phyloP scores from a whole-genome alignment of 2,113 vertebrate species.

The Aegotheles bennettii region DNA sequence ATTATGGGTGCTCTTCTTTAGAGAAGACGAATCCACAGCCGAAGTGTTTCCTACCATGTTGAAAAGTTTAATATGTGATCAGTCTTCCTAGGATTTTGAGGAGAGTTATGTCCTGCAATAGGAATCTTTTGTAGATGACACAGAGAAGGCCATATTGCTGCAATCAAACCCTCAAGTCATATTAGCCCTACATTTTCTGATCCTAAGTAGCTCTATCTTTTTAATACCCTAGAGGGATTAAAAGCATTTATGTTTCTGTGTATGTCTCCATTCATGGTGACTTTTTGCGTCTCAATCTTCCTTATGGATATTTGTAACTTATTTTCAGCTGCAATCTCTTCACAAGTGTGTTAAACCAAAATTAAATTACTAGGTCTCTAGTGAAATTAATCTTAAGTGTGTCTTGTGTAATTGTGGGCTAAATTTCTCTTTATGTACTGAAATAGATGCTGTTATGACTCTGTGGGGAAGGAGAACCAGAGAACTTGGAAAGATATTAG shows the following conservation, averaged over 20 bases:
- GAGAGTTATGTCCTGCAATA: neutral
- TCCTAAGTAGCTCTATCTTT: neutral
- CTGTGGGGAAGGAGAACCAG: neutral
- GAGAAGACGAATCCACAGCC: neutral
- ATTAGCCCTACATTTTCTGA: neutral
- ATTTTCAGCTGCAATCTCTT: neutral
- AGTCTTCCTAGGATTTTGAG: neutral
- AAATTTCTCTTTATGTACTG: neutral
- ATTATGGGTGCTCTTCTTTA: neutral
- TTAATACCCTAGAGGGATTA: neutral
- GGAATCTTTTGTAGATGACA: neutral
- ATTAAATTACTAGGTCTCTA: neutral
- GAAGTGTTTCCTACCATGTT: neutral
- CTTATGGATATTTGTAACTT: neutral
- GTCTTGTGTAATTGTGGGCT: neutral
- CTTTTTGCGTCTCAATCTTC: neutral
- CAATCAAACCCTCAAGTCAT: neutral
- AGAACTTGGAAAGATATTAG: neutral
- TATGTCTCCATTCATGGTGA: neutral
- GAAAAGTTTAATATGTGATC: neutral
- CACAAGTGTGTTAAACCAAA: neutral
- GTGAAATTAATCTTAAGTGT: neutral
- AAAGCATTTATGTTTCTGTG: neutral
- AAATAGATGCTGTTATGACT: neutral
- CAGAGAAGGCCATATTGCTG: neutral